Percentiles rank a stretch among this genome's conserved stretches.
phyloP scores from a whole-genome alignment of 2,797 vertebrate species.

The Phoxinus dragarum region DNA sequence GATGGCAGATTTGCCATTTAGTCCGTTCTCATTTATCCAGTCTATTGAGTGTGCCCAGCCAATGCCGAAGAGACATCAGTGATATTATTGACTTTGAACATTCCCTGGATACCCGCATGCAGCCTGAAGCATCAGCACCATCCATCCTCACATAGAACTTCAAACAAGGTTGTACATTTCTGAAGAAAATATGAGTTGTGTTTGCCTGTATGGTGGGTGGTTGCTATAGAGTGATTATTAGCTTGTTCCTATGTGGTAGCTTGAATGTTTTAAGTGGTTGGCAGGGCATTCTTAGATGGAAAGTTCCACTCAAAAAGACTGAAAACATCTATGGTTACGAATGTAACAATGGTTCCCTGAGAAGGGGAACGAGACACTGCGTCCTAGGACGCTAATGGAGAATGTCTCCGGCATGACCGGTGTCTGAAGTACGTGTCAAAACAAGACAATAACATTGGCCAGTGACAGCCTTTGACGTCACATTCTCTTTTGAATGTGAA shows the following conservation, averaged over 20 bases:
- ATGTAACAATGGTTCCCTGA: too few species aligned
- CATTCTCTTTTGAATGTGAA: too few species aligned
- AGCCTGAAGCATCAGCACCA: constrained; percentile 22
- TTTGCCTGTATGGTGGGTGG: not conserved
- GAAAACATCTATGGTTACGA: too few species aligned
- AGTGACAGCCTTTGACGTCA: too few species aligned
- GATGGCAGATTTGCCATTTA: not conserved
- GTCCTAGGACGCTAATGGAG: too few species aligned
- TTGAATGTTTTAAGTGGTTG: not conserved
- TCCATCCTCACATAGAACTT: not conserved
- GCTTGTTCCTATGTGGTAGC: not conserved
- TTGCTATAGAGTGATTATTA: not conserved
- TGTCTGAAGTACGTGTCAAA: too few species aligned
- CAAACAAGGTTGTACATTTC: constrained; percentile 16
- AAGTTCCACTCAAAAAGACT: too few species aligned
- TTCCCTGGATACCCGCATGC: not conserved
- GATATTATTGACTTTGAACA: constrained; percentile 17
- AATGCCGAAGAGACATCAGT: not conserved
- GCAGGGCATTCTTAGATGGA: not conserved
- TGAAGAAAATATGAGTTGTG: not conserved
- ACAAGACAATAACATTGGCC: too few species aligned
- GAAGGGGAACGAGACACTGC: too few species aligned
- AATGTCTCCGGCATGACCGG: too few species aligned
- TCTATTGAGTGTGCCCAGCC: not conserved
- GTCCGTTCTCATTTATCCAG: not conserved